Evolutionary conservation across 2,113 vertebrate genomes (phyloP), one percentile per base, ranked within the genome.

Genomic region (Tachysurus fulvidraco): DNA sequence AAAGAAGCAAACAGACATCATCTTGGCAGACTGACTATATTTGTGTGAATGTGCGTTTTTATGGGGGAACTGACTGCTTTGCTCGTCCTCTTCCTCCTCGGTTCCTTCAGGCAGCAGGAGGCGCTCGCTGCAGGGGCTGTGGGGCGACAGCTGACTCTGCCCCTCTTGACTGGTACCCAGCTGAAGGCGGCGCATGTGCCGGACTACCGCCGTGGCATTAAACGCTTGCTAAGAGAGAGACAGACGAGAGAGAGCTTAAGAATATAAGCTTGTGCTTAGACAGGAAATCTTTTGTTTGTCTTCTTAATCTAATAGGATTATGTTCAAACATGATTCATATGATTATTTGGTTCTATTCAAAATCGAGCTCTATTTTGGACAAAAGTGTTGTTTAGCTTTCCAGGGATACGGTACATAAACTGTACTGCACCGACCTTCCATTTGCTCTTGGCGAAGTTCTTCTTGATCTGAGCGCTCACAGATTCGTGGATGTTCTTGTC

Each of bases 401-500:
- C 14, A 25, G n/a, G 36, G 4, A 50, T 9, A 21, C 7, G 25
- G 57, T 62, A 60, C 44, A 11, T 46, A 36, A 36, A 36, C 36
- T 36, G 36, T 36, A 36, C 36, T 36, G 57, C 25, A 87, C 95
- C 94, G 85, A 98, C 98, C 96, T 97, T 99, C 98, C 98, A 99
- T 88, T 98, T 99, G 96, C 97, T 99, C 91, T 99, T 99, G 74
- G 98, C 98, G 23, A 99, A 99, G 91, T 99, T 99, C 94, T 99
- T 99, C 93, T 96, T 96, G 92, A 99, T 99, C 94, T 99, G 98
- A 46, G 97, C 98, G 0, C 98, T 99, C 94, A 99, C 98, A 0
- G 98, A 99, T 93, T 99, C 98, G 9, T 99, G 98, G 91, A 99
- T 99, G 89, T 99, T 99, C 96, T 98, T 99, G 85, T 99, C 96